Evolutionary conservation across 2,797 vertebrate species (phyloP).

Genomic region (Paramormyrops hopkinsi): DNA sequence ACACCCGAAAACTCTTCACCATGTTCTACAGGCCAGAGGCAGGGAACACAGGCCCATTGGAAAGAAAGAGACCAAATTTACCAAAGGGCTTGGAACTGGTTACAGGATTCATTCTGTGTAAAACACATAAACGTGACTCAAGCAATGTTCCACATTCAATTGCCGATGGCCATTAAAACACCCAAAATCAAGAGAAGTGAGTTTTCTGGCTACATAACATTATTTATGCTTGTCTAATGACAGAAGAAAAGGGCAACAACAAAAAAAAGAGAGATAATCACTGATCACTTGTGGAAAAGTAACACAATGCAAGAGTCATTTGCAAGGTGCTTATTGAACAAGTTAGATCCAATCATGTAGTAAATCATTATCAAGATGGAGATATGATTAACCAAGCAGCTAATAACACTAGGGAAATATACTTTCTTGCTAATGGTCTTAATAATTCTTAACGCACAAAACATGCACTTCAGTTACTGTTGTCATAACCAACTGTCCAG

Average conservation of each 20-base stretch:
- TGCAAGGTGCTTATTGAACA: not conserved
- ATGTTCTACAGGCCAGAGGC: slow-evolving; percentile 55
- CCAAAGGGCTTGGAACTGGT: not conserved
- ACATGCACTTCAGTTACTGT: not conserved
- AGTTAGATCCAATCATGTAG: not conserved
- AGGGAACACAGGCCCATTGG: not conserved
- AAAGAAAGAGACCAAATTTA: not conserved
- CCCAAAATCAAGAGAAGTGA: not conserved
- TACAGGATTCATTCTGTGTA: not conserved
- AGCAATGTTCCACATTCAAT: not conserved
- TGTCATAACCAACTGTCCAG: not conserved
- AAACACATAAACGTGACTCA: not conserved
- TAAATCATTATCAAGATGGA: not conserved
- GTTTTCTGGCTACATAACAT: not conserved
- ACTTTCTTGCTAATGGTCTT: not conserved
- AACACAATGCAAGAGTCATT: not conserved
- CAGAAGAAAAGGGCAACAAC: not conserved
- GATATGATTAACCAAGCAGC: not conserved
- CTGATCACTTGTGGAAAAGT: not conserved
- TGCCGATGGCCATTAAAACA: not conserved
- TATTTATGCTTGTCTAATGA: not conserved
- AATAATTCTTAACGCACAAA: not conserved
- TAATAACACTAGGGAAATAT: not conserved
- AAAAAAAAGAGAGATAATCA: not conserved
- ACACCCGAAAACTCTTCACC: slow-evolving; percentile 76